A percentile compares a stretch with the other conserved stretches of the same genome.
Evolutionary conservation across 2,888 invertebrate species (phyloP).

Genomic region (Trachelus stipa): DNA sequence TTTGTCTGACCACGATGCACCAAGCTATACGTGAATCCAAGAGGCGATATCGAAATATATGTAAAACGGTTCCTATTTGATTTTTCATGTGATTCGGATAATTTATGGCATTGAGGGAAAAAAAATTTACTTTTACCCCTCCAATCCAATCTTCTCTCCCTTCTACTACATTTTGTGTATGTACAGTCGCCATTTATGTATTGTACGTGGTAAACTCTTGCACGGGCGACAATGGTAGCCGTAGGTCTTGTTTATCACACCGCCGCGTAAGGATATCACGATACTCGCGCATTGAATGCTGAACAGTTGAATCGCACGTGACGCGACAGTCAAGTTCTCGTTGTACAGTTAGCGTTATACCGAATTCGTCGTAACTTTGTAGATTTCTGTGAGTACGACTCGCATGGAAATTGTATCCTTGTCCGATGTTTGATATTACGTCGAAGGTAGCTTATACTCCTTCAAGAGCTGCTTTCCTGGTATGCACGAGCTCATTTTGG

Average conservation of each 20-base stretch:
- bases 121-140: background rate
- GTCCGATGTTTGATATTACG: background rate
- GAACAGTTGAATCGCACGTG: background rate
- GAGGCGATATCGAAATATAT: background rate
- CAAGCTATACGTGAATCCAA: background rate
- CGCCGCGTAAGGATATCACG: background rate
- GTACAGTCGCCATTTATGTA: background rate
- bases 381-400: background rate
- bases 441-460: background rate
- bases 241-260: constrained; percentile 1
- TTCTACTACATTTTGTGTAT: background rate
- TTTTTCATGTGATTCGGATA: background rate
- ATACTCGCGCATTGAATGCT: constrained; percentile 1
- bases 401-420: background rate
- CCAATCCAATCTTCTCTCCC: background rate
- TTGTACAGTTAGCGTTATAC: background rate
- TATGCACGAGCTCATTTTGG: background rate
- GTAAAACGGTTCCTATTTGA: background rate
- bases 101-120: background rate
- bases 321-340: background rate
- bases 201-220: background rate
- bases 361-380: background rate
- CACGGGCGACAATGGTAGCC: background rate
- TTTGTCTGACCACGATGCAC: background rate
- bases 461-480: background rate